Conservation (phyloP, 1,140 invertebrate genomes). For the Drosophila bifasciata region DNA sequence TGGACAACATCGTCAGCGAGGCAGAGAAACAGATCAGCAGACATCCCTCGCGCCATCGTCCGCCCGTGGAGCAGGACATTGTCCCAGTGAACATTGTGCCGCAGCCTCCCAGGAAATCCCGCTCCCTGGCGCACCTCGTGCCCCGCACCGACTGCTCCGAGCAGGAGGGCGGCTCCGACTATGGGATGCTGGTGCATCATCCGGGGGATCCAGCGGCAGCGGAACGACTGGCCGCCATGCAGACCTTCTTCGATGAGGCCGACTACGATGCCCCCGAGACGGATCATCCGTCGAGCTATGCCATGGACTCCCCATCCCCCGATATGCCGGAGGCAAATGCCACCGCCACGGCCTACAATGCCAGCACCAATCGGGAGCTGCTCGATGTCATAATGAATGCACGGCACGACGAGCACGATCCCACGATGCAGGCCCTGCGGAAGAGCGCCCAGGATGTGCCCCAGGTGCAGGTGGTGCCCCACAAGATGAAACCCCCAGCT, state of each 20-base stretch:
- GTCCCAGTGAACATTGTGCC: conserved; percentile 87
- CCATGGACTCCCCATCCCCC: conserved; percentile 58
- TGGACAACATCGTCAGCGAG: conserved; percentile 93
- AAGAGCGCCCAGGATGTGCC: conserved; percentile 57
- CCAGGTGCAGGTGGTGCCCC: neutral
- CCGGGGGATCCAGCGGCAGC: conserved; percentile 50
- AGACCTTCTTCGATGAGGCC: conserved; percentile 83
- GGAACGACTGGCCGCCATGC: conserved; percentile 68
- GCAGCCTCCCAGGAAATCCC: conserved; percentile 86
- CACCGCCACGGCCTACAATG: conserved; percentile 80
- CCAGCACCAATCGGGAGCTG: conserved; percentile 85
- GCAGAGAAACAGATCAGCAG: conserved; percentile 88
- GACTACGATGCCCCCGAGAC: conserved; percentile 85
- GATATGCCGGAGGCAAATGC: conserved; percentile 84
- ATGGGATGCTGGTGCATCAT: conserved; percentile 72
- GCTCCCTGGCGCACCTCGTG: conserved; percentile 86
- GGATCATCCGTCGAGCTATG: conserved; percentile 77
- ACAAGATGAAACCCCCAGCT: conserved; percentile 33
- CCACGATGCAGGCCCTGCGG: conserved; percentile 81
- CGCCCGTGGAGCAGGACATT: conserved; percentile 85
- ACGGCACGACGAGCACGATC: conserved; percentile 84
- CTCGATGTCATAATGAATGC: conserved; percentile 85
- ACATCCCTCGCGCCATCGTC: conserved; percentile 58
- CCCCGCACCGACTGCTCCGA: conserved; percentile 75
- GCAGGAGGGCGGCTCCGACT: conserved; percentile 79